Conservation (phyloP, 2,888 invertebrate genomes). For the Thereva unica region DNA sequence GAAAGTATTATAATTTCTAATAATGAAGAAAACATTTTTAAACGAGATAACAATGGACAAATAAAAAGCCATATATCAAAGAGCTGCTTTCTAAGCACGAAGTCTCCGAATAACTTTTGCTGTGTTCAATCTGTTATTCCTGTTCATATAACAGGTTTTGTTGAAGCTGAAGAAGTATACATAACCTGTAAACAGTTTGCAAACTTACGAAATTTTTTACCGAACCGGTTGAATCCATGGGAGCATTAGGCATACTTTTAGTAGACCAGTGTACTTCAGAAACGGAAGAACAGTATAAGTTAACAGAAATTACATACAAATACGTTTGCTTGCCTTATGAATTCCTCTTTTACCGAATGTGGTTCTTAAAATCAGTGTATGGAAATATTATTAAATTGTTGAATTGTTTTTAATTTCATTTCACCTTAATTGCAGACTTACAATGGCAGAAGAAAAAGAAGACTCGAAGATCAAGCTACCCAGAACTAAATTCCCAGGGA, state of each 20-base stretch:
- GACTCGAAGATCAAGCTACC: too few species aligned
- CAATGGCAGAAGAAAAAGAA: too few species aligned
- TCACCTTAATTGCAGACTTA: too few species aligned
- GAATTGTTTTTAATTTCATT: too few species aligned
- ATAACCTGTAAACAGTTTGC: neutral
- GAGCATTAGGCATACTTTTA: conserved; percentile 2
- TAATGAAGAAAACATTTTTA: neutral
- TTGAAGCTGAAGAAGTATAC: neutral
- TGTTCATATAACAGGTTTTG: conserved; percentile 18
- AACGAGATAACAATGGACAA: neutral
- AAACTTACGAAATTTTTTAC: conserved; percentile 4
- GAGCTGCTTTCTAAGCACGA: neutral
- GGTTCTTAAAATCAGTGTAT: too few species aligned
- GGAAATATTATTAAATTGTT: too few species aligned
- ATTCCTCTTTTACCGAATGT: too few species aligned
- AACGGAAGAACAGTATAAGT: neutral
- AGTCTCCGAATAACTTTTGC: conserved; percentile 11
- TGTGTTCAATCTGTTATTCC: conserved; percentile 5
- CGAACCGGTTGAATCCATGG: conserved; percentile 10
- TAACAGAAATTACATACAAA: neutral
- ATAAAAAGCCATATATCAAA: conserved; percentile 1
- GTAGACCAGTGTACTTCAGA: neutral
- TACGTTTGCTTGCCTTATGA: neutral
- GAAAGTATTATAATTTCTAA: neutral
- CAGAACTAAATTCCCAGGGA: too few species aligned